Base-by-base conservation (phyloP, 1,140 invertebrate genomes). In the Bombus picipes region DNA sequence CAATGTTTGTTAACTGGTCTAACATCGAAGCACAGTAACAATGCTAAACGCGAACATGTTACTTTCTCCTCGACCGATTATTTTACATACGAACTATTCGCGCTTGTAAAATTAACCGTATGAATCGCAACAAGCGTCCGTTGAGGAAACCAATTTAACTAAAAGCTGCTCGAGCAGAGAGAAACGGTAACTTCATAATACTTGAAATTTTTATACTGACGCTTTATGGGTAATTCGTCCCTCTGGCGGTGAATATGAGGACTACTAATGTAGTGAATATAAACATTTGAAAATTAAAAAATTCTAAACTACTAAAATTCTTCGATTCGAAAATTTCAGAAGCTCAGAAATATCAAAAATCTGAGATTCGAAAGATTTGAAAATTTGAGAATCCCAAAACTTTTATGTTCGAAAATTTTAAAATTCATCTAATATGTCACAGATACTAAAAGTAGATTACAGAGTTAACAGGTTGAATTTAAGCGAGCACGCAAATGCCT, bases 11-110 rank as follows among this genome's bases (percentile, higher is more conserved):
- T 85, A 81, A 68, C 43, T 32, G 41, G 28, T 32, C 34, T 73
- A 81, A 34, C 57, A 41, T 66, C 59, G 70, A 8, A 65, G 9
- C 83, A 18, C 6, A 28, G 37, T 68, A 66, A 81, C 84, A 75
- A 85, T 72, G 34, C 59, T 59, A 84, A 76, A 70, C 9, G 12
- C n/a, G 71, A 72, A 57, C 53, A 74, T 18, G 68, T 53, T 74
- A 62, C 84, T 85, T 85, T 85, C 84, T 85, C 84, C 12, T 74
- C 43, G 59, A 9, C 70, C 62, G 59, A 68, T 59, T 71, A 81
- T 81, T 75, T 85, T 73, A 65, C 34, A 62, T 37, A 25, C 59
- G 10, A 81, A 68, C 47, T 34, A 53, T 57, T 59, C 18, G 47
- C 9, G 4, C 15, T 62, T 39, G 53, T 59, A 59, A 66, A 66